Percentiles rank a stretch among this genome's conserved stretches.
phyloP scores from a whole-genome alignment of 1,140 invertebrate species.

The roundworm (Caenorhabditis elegans) region DNA sequence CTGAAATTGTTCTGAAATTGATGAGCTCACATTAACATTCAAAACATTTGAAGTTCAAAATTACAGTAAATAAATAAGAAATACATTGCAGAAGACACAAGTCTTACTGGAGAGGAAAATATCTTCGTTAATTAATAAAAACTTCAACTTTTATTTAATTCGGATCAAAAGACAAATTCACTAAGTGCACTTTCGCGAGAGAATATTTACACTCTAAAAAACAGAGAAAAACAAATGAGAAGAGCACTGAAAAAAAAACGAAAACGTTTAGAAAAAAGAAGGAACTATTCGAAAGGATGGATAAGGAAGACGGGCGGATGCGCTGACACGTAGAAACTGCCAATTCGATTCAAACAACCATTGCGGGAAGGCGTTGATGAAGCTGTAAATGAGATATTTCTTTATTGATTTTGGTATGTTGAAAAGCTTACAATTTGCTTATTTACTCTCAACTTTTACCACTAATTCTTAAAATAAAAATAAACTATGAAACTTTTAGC shows the following conservation, averaged over 20 bases:
- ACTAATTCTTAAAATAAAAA: too few species aligned
- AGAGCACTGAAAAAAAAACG: not conserved
- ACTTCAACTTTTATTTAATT: not conserved
- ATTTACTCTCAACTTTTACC: too few species aligned
- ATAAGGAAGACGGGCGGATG: not conserved
- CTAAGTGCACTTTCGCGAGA: constrained; percentile 10
- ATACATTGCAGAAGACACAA: too few species aligned
- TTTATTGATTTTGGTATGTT: not conserved
- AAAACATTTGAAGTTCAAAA: too few species aligned
- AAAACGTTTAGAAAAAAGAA: not conserved
- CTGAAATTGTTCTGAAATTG: too few species aligned
- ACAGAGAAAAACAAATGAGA: not conserved
- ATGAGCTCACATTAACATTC: too few species aligned
- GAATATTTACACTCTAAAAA: constrained; percentile 27
- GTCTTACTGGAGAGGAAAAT: too few species aligned
- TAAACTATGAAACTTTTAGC: too few species aligned
- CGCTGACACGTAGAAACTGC: not conserved
- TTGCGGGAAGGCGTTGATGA: not conserved
- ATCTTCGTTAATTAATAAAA: too few species aligned
- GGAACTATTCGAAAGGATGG: not conserved
- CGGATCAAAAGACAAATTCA: not conserved
- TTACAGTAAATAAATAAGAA: too few species aligned
- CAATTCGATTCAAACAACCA: not conserved
- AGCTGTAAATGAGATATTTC: not conserved
- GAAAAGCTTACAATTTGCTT: too few species aligned